Evolutionary conservation across 1,140 invertebrate genomes (phyloP), one percentile per base, ranked within the genome.

Genomic region (Drosophila jambulina): DNA sequence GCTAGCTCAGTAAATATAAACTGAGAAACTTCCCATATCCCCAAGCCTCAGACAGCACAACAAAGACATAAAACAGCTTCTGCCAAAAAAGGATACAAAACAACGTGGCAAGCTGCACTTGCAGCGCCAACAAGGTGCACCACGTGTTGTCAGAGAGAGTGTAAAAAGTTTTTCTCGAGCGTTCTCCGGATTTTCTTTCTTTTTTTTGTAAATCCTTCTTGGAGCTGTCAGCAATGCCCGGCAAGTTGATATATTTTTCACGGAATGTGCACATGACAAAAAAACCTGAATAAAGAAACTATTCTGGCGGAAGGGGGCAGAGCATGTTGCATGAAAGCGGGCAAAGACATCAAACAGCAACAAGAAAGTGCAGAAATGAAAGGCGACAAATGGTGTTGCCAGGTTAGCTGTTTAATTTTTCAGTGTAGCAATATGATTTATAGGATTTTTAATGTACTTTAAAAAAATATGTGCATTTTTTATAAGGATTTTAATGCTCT

Each of bases 231-330:
- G 70, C 62, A 68, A 56, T 63, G 76, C 70, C 42, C 65, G 53
- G 72, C 78, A 65, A 81, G 59, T 82, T 82, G 65, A 82, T 64
- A 64, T 69, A 82, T 79, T 79, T 82, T 83, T 78, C 59, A 82
- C 80, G 57, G 61, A 71, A 57, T 77, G 63, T 62, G 63, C 59
- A 70, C 56, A 69, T 57, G 49, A 48, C 58, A 83, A 72, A 72
- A 65, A 49, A 42, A 43, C 15, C 32, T 38, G 36, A 23, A 72
- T 60, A 60, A 72, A 60, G 34, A 43, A 38, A 56, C 64, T 74
- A 58, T 40, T 17, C 32, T 38, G 43, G 25, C 6, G 29, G 72
- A 36, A 27, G 46, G 27, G 19, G 27, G 38, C 13, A 7, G 10
- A 10, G 42, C 53, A 58, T 76, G 74, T 76, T 67, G 53, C 71